Percentiles rank a stretch among this genome's conserved stretches.
Conservation (phyloP, 2,113 vertebrate genomes). For the Tympanuchus pallidicinctus region DNA sequence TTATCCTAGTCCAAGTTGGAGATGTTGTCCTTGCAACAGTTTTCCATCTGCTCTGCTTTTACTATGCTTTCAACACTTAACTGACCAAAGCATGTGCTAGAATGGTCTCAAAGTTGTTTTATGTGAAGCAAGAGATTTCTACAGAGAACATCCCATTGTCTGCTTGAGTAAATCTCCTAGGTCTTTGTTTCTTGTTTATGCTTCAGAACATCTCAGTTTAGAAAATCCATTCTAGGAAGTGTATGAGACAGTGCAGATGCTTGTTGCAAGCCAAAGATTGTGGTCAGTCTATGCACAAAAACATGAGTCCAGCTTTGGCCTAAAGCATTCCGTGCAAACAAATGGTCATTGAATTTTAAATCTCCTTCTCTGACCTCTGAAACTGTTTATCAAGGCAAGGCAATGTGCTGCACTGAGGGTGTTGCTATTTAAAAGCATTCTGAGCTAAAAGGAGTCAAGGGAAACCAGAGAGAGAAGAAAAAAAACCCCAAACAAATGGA, state of each 20-base stretch:
- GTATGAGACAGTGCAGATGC: too few relatives aligned
- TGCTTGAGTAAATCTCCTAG: background rate
- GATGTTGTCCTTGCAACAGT: background rate
- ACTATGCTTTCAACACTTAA: background rate
- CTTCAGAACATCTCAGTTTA: background rate
- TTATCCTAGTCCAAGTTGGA: background rate
- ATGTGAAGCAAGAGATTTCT: background rate
- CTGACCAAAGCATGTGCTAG: background rate
- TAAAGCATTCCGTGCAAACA: background rate
- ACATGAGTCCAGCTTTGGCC: background rate
- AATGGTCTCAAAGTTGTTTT: background rate
- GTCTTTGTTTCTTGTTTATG: background rate
- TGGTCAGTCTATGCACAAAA: background rate
- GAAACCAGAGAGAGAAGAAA: background rate
- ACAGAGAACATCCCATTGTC: background rate
- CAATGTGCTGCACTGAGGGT: background rate
- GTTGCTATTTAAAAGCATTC: constrained; percentile 2
- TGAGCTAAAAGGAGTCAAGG: background rate
- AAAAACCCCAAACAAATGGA: background rate
- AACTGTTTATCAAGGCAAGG: background rate
- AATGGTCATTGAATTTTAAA: background rate
- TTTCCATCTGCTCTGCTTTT: background rate
- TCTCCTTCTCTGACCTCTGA: background rate
- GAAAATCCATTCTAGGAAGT: too few relatives aligned
- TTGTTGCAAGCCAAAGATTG: too few relatives aligned